Base-by-base conservation (phyloP, 2,113 vertebrate species). In the Chaetorhynchus papuensis region DNA sequence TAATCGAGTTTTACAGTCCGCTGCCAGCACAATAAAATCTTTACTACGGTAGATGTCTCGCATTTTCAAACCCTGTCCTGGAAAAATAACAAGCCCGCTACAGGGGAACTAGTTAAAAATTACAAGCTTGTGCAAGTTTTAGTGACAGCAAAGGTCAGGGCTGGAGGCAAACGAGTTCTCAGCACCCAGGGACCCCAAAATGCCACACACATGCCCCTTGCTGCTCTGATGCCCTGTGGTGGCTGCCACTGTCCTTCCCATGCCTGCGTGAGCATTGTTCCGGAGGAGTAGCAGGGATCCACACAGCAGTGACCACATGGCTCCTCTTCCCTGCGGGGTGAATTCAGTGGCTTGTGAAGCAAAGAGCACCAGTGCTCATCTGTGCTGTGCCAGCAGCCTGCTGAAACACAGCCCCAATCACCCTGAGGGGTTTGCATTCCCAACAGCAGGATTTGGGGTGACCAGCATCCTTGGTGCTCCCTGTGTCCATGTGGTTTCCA, bases 1-100 rank as follows among this genome's bases (percentile, higher is more conserved):
- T 95, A 95, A 93, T 92, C 71, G 65, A 84, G 92, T 94, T 96
- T 97, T 94, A 96, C 56, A 90, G 85, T 93, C 93, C 2, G 0
- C 61, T 89, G 88, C 81, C 78, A 92, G 71, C 64, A 83, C 88
- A 96, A 93, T 95, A 95, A 93, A 95, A 83, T 77, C 91, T 95
- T 95, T 93, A 95, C 93, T 94, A 93, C 84, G 87, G 89, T 94
- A 95, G 76, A 91, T 95, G 87, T 94, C 91, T 88, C 9, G 11
- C 84, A 88, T 96, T 96, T 94, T 96, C 80, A 5, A 96, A 88
- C 37, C 37, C 76, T 27, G 7, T 90, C 76, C 87, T 82, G 79
- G 85, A 96, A 93, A 92, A 94, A 74, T 81, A 68, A 53, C 76
- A 87, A 66, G 45, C 47, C 61, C 5, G 0, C 81, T 83, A 66